phyloP scores from a whole-genome alignment of 2,888 invertebrate genomes.

The Agrotis segetum region DNA sequence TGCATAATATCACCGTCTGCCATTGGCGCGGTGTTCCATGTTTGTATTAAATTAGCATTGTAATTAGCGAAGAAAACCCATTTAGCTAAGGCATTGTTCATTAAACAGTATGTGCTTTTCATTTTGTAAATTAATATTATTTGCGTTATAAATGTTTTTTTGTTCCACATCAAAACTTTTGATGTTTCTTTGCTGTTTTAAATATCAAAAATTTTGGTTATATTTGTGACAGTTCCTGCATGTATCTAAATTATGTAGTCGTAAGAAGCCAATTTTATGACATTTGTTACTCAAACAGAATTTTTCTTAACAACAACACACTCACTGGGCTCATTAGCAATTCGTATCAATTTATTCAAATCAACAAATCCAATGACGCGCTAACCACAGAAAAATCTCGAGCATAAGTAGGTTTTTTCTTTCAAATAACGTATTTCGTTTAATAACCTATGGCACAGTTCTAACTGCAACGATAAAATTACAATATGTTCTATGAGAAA shows the following conservation, averaged over 20 bases:
- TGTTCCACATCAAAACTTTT: not conserved
- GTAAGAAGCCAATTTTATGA: no score
- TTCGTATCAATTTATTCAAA: constrained; percentile 31
- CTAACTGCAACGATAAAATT: no score
- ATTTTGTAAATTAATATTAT: constrained; percentile 1
- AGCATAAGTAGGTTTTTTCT: not conserved
- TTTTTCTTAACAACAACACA: not conserved
- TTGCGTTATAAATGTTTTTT: constrained; percentile 1
- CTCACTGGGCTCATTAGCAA: constrained; percentile 16
- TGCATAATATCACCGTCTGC: constrained; percentile 42
- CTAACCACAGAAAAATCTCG: not conserved
- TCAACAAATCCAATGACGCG: constrained; percentile 17
- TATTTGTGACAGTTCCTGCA: not conserved
- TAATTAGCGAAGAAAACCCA: constrained; percentile 43
- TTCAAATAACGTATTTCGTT: not conserved
- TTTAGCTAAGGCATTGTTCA: constrained; percentile 28
- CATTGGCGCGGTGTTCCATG: constrained; percentile 23
- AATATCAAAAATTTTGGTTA: not conserved
- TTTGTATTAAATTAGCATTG: constrained; percentile 47
- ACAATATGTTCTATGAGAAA: no score
- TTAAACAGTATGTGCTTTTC: not conserved
- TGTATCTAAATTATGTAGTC: no score
- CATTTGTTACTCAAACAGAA: no score
- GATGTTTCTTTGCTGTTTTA: not conserved
- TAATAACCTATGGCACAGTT: not conserved